Conservation (phyloP, 2,797 vertebrate genomes). For the Notolepis coatsorum region DNA sequence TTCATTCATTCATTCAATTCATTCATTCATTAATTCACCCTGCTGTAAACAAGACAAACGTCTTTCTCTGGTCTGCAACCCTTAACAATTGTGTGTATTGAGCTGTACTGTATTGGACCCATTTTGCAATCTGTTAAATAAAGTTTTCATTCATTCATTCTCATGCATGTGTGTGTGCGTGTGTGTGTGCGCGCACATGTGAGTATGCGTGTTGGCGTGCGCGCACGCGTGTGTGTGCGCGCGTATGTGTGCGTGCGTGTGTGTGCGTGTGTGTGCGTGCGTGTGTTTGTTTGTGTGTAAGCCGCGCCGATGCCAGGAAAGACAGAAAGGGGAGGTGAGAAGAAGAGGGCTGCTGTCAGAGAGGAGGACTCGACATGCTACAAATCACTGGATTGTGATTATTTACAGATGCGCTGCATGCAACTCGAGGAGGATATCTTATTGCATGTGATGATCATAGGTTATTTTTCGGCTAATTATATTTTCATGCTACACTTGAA, state of each 20-base stretch:
- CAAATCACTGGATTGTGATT: slow-evolving; percentile 19
- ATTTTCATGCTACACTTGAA: slow-evolving; percentile 21
- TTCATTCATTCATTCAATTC: not conserved
- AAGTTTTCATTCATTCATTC: too few relatives aligned
- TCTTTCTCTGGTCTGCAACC: too few relatives aligned
- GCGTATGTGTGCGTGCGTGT: not conserved
- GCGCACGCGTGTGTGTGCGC: slow-evolving; percentile 4
- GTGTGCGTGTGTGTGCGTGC: slow-evolving; percentile 4
- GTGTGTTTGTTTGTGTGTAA: slow-evolving; percentile 1
- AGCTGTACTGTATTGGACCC: too few relatives aligned
- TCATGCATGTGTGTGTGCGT: too few relatives aligned
- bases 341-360: not conserved
- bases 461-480: slow-evolving; percentile 5
- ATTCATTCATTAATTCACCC: not conserved
- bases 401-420: slow-evolving; percentile 49
- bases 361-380: slow-evolving; percentile 2
- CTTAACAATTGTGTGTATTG: too few relatives aligned
- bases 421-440: slow-evolving; percentile 22
- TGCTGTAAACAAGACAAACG: too few relatives aligned
- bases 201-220: too few relatives aligned
- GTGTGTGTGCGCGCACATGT: too few relatives aligned
- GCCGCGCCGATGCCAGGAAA: slow-evolving; percentile 13
- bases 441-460: slow-evolving; percentile 28
- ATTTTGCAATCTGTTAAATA: too few relatives aligned
- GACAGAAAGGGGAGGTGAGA: slow-evolving; percentile 9